phyloP scores from a whole-genome alignment of 2,888 invertebrate genomes.

The Pyrgus malvae region DNA sequence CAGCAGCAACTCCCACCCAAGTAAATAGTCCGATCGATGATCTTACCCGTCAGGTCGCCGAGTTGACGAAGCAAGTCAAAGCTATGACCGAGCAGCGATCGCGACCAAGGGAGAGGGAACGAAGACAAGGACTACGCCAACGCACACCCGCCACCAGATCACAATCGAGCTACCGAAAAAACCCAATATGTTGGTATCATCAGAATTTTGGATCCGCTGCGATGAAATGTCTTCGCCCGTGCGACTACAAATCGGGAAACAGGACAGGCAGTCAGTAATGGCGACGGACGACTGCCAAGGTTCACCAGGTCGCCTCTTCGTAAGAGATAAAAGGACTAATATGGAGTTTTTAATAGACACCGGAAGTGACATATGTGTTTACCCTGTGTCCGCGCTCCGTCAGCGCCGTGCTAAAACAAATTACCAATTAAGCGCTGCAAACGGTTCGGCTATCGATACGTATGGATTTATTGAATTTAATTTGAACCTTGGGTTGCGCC shows the following conservation, averaged over 20 bases:
- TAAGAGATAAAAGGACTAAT: background rate
- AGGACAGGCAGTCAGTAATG: background rate
- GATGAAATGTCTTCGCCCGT: background rate
- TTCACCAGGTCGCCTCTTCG: background rate
- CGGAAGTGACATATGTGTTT: conserved; percentile 1
- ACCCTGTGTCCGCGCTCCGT: background rate
- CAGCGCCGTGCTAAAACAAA: background rate
- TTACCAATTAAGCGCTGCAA: no score
- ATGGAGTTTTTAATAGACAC: background rate
- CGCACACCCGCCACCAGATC: background rate
- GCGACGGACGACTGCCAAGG: background rate
- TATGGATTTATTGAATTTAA: no score
- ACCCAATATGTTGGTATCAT: background rate
- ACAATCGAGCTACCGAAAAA: background rate
- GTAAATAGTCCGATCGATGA: background rate
- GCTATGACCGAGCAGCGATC: background rate
- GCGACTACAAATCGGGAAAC: background rate
- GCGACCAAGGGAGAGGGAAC: background rate
- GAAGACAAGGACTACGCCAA: background rate
- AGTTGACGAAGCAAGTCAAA: background rate
- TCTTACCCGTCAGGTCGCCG: background rate
- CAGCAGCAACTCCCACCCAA: no score
- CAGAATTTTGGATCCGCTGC: background rate
- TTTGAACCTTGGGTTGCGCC: no score
- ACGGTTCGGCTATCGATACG: no score